phyloP scores from a whole-genome alignment of 1,140 invertebrate species.

The Bombus sibiricus region DNA sequence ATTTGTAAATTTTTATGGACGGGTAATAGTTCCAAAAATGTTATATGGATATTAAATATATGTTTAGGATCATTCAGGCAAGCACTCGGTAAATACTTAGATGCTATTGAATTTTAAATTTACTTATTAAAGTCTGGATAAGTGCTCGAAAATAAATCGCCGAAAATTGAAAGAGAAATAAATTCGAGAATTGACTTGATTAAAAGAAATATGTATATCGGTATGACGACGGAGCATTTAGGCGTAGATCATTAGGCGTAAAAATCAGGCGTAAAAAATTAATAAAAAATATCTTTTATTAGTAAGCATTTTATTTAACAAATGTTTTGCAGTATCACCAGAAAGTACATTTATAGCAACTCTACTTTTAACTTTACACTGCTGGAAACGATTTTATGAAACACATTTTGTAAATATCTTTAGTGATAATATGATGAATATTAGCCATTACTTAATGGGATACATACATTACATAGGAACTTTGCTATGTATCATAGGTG shows the following conservation, averaged over 20 bases:
- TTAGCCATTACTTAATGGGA: conserved; percentile 90
- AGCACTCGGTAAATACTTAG: conserved; percentile 79
- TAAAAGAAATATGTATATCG: too few relatives aligned
- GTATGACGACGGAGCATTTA: too few relatives aligned
- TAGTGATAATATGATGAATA: conserved; percentile 90
- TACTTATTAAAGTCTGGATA: too few relatives aligned
- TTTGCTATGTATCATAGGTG: conserved; percentile 86
- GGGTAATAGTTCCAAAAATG: conserved; percentile 77
- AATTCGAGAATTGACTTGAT: too few relatives aligned
- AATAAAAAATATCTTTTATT: neutral
- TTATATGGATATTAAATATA: conserved; percentile 82
- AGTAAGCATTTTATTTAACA: neutral
- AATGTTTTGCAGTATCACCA: conserved; percentile 82
- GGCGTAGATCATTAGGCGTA: too few relatives aligned
- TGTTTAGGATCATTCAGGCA: conserved; percentile 81
- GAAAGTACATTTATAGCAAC: conserved; percentile 84
- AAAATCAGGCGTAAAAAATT: too few relatives aligned
- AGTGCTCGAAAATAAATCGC: too few relatives aligned
- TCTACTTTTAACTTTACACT: conserved; percentile 87
- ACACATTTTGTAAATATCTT: conserved; percentile 90
- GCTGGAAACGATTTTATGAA: conserved; percentile 90
- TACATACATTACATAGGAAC: conserved; percentile 89
- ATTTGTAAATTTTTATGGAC: conserved; percentile 81
- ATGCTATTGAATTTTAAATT: neutral
- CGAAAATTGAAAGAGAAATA: too few relatives aligned